Evolutionary conservation across 2,113 vertebrate species (phyloP).

Genomic region (Tiliqua scincoides): DNA sequence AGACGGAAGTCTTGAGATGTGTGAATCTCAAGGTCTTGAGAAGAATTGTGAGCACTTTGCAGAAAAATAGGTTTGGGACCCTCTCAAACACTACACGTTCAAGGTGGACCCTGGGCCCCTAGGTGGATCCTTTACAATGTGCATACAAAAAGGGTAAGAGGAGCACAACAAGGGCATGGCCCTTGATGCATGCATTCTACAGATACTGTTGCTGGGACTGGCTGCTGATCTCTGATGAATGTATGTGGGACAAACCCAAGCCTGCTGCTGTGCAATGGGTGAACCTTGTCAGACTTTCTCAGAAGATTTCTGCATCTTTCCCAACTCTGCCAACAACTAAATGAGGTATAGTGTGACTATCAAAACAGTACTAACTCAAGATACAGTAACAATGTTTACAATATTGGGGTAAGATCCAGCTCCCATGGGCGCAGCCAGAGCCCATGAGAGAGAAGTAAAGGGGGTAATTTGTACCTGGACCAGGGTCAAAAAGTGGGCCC

Average conservation of each 20-base stretch:
- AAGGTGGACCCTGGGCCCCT: too few relatives aligned
- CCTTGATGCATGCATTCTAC: not conserved
- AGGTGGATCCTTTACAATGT: too few relatives aligned
- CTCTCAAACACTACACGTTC: not conserved
- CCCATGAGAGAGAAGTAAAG: too few relatives aligned
- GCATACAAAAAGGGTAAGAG: not conserved
- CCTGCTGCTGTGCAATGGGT: not conserved
- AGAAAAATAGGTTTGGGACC: too few relatives aligned
- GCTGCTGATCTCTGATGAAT: not conserved
- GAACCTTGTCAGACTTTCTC: not conserved
- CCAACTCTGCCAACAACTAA: not conserved
- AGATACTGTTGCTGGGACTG: not conserved
- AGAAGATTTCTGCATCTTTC: not conserved
- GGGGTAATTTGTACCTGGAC: too few relatives aligned
- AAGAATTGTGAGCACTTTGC: not conserved
- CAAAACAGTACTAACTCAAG: not conserved
- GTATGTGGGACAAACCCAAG: not conserved
- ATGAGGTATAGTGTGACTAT: not conserved
- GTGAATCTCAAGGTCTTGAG: not conserved
- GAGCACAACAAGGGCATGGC: not conserved
- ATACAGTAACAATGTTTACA: not conserved
- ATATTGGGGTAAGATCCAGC: not conserved
- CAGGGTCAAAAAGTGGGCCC: too few relatives aligned
- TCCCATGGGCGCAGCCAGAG: too few relatives aligned
- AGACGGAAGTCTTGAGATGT: not conserved